phyloP scores from a whole-genome alignment of 2,888 invertebrate species.

The Smittia sp. region DNA sequence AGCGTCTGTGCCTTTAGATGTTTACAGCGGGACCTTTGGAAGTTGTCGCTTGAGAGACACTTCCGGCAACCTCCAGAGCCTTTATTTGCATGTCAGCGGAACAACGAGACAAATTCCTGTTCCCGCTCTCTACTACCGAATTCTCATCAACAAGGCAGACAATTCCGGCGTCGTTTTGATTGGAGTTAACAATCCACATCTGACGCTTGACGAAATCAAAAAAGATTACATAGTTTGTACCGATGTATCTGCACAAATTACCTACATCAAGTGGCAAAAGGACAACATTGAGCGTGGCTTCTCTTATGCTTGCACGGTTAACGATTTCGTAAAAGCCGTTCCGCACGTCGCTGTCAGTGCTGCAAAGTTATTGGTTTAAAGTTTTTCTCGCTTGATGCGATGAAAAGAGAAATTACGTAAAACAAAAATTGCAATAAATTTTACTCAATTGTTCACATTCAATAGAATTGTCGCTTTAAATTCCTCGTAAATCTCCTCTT shows the following conservation, averaged over 20 bases:
- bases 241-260: conserved; percentile 1
- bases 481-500: conserved; percentile 27
- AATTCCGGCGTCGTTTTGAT: conserved; percentile 58
- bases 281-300: conserved; percentile 47
- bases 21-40: conserved; percentile 60
- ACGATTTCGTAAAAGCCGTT: conserved; percentile 47
- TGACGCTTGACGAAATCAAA: neutral
- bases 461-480: conserved; percentile 37
- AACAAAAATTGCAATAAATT: conserved; percentile 36
- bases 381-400: neutral
- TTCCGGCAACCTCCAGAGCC: conserved; percentile 51
- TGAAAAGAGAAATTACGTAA: conserved; percentile 32
- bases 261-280: conserved; percentile 46
- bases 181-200: conserved; percentile 49
- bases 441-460: conserved; percentile 38
- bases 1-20: too few relatives aligned
- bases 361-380: neutral
- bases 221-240: conserved; percentile 4
- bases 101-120: conserved; percentile 55
- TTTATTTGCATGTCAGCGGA: conserved; percentile 49
- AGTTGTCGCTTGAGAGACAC: conserved; percentile 57
- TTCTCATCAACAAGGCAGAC: conserved; percentile 55
- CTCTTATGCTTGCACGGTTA: conserved; percentile 49
- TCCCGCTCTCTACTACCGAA: conserved; percentile 59
- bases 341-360: conserved; percentile 44